These are phyloP conservation scores for Orthonevra nobilis DNA, from an alignment of 2,888 invertebrate species.

Conservation along the genomic window DNA sequence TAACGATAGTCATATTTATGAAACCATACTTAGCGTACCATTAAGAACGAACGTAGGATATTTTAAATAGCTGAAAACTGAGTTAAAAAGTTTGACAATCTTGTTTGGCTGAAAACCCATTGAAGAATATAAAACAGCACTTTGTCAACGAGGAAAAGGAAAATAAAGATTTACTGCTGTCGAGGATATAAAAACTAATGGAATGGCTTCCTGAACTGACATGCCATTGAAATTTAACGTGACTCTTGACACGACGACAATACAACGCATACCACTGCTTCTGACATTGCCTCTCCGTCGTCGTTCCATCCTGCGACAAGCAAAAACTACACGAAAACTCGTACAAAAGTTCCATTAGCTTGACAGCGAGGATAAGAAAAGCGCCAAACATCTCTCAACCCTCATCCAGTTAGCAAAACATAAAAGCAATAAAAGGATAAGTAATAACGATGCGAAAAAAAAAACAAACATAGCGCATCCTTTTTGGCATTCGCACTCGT, in stretches of 20 bases:
- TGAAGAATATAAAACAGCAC: slow-evolving; percentile 14
- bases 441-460: slow-evolving; percentile 1
- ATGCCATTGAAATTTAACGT: slow-evolving; percentile 37
- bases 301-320: slow-evolving; percentile 7
- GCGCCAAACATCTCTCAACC: slow-evolving; percentile 29
- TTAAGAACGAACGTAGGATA: too few relatives aligned
- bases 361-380: slow-evolving; percentile 37
- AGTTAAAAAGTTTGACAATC: too few relatives aligned
- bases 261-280: slow-evolving; percentile 14
- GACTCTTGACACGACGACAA: slow-evolving; percentile 25
- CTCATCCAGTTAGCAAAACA: slow-evolving; percentile 12
- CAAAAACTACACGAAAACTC: slow-evolving; percentile 23
- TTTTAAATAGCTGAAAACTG: too few relatives aligned
- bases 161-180: slow-evolving; percentile 62
- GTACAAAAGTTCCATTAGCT: slow-evolving; percentile 56
- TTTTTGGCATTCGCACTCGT: background rate
- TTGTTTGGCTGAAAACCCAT: too few relatives aligned
- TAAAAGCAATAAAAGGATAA: slow-evolving; percentile 29
- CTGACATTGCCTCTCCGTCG: slow-evolving; percentile 35
- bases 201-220: slow-evolving; percentile 47
- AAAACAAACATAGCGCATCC: slow-evolving; percentile 17
- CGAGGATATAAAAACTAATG: slow-evolving; percentile 64
- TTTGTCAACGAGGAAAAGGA: slow-evolving; percentile 52
- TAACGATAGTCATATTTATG: too few relatives aligned
- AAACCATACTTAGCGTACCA: too few relatives aligned